Evolutionary conservation across 2,888 invertebrate genomes (phyloP).

Genomic region (Didymodactylos carnosus): DNA sequence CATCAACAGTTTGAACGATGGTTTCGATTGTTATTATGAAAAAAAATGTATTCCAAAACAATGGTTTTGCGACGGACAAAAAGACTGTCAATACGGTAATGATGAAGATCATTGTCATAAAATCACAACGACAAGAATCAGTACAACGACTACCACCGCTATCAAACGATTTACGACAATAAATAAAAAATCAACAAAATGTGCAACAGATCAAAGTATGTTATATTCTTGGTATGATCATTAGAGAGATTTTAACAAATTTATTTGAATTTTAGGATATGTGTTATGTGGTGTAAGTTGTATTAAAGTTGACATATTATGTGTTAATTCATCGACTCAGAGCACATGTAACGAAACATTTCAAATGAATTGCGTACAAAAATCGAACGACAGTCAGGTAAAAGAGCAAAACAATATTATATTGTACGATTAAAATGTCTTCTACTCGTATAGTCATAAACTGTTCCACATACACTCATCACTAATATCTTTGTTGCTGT

Average conservation of each 20-base stretch:
- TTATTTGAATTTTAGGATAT: neutral
- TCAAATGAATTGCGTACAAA: neutral
- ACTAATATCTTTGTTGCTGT: too few relatives aligned
- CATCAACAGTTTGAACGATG: neutral
- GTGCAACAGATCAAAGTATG: neutral
- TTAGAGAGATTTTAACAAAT: neutral
- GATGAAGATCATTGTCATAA: constrained; percentile 46
- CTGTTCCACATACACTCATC: too few relatives aligned
- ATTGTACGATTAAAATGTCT: too few relatives aligned
- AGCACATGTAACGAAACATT: neutral
- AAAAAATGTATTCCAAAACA: neutral
- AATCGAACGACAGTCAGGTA: neutral
- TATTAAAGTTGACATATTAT: neutral
- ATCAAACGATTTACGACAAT: too few relatives aligned
- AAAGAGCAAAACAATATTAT: too few relatives aligned
- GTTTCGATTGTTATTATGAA: neutral
- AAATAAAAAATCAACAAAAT: neutral
- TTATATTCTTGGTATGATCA: neutral
- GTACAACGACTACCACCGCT: too few relatives aligned
- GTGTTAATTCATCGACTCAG: neutral
- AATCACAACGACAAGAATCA: neutral
- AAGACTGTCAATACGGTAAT: constrained; percentile 72
- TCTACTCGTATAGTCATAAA: too few relatives aligned
- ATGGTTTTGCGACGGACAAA: constrained; percentile 77
- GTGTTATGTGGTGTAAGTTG: neutral